Percentiles rank a stretch among this genome's conserved stretches.
phyloP scores from a whole-genome alignment of 2,113 vertebrate genomes.

The Cebus imitator region DNA sequence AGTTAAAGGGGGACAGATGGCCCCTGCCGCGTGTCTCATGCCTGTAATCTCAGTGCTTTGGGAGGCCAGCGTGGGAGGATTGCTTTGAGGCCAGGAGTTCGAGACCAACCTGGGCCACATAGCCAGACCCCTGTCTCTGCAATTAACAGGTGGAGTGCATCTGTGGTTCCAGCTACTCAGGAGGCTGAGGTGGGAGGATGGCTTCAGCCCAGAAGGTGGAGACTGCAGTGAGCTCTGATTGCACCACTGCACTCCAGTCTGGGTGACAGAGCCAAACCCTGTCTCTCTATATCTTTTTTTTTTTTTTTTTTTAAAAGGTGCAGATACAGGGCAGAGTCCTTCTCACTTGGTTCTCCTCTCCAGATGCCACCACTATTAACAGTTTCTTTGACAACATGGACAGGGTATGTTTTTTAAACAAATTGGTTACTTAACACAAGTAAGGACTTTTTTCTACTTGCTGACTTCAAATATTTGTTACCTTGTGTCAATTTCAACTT shows the following conservation, averaged over 20 bases:
- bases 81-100: no score
- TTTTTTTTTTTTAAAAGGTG: not conserved
- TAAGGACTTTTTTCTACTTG: not conserved
- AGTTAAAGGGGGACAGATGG: not conserved
- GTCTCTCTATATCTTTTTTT: no score
- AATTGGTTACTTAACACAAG: not conserved
- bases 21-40: not conserved
- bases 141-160: not conserved
- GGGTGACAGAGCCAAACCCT: not conserved
- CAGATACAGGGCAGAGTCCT: not conserved
- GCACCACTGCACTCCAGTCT: not conserved
- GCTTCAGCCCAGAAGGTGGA: not conserved
- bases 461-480: not conserved
- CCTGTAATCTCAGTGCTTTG: no score
- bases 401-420: not conserved
- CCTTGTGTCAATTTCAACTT: constrained; percentile 41
- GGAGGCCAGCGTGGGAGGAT: no score
- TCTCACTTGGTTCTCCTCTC: fast-evolving
- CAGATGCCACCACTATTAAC: fast-evolving
- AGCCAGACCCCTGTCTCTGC: not conserved
- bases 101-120: no score
- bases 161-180: not conserved
- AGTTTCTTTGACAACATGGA: not conserved
- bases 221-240: not conserved
- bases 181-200: not conserved